phyloP scores from a whole-genome alignment of 2,113 vertebrate species.

The Silurus meridionalis region DNA sequence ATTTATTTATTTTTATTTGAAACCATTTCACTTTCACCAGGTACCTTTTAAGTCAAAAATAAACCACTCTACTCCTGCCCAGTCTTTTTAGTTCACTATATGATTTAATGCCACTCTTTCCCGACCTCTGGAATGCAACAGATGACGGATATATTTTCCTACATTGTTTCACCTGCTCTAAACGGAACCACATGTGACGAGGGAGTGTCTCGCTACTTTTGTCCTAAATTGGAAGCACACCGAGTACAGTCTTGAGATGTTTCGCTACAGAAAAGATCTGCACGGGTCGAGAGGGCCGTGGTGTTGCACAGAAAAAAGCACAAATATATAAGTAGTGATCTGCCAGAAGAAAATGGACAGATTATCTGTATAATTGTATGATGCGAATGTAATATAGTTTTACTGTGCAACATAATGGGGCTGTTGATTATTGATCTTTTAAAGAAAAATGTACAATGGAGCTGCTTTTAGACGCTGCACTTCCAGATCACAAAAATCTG shows the following conservation, averaged over 20 bases:
- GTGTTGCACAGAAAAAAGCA: neutral
- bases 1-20: neutral
- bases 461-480: too few species aligned
- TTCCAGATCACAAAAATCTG: neutral
- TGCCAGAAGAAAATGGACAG: slow-evolving; percentile 10
- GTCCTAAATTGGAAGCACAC: slow-evolving; percentile 77
- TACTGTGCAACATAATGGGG: neutral
- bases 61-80: slow-evolving; percentile 37
- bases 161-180: slow-evolving; percentile 81
- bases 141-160: slow-evolving; percentile 79
- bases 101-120: slow-evolving; percentile 72
- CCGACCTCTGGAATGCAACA: slow-evolving; percentile 67
- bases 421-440: neutral
- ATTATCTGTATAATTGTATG: neutral
- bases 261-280: slow-evolving; percentile 26
- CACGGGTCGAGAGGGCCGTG: neutral
- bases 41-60: neutral
- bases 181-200: slow-evolving; percentile 73
- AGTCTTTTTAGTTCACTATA: slow-evolving; percentile 60
- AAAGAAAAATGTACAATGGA: neutral
- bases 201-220: slow-evolving; percentile 63
- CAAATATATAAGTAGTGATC: neutral
- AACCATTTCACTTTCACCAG: neutral
- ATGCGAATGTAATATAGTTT: neutral
- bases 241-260: slow-evolving; percentile 38